Conservation (phyloP, 2,888 invertebrate species). For the Aromia moschata region DNA sequence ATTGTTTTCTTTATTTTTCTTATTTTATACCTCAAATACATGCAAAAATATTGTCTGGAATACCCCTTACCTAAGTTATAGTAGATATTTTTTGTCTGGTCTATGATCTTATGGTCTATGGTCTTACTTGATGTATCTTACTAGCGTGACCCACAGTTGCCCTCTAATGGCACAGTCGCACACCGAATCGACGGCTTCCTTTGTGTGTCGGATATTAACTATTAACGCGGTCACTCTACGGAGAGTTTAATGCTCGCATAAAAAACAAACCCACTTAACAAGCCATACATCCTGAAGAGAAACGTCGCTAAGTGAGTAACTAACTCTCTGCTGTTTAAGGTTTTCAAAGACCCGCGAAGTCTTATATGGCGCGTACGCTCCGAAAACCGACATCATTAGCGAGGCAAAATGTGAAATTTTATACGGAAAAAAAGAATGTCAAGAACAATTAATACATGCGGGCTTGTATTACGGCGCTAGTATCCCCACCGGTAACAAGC, state of each 20-base stretch:
- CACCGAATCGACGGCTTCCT: not conserved
- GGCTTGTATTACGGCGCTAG: slow-evolving; percentile 2
- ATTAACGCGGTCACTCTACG: slow-evolving; percentile 3
- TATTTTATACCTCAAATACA: too few relatives aligned
- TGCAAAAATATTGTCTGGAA: too few relatives aligned
- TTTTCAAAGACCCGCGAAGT: slow-evolving; percentile 39
- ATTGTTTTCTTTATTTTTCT: too few relatives aligned
- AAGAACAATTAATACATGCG: slow-evolving; percentile 15
- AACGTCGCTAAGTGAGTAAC: slow-evolving; percentile 26
- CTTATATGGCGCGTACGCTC: slow-evolving; percentile 47
- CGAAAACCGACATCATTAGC: slow-evolving; percentile 58
- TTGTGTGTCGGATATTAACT: not conserved
- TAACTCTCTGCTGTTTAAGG: slow-evolving; percentile 37
- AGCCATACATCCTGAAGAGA: not conserved
- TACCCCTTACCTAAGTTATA: too few relatives aligned
- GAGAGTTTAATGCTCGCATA: slow-evolving; percentile 38
- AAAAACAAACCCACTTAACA: slow-evolving; percentile 22
- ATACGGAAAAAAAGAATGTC: slow-evolving; percentile 13
- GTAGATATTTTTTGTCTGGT: too few relatives aligned
- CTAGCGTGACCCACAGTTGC: too few relatives aligned
- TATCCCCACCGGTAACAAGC: slow-evolving; percentile 3
- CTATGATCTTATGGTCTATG: too few relatives aligned
- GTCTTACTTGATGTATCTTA: too few relatives aligned
- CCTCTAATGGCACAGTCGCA: too few relatives aligned
- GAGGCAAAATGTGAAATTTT: slow-evolving; percentile 41